Conservation (phyloP, 2,113 vertebrate genomes). For the Leucopsar rothschildi region DNA sequence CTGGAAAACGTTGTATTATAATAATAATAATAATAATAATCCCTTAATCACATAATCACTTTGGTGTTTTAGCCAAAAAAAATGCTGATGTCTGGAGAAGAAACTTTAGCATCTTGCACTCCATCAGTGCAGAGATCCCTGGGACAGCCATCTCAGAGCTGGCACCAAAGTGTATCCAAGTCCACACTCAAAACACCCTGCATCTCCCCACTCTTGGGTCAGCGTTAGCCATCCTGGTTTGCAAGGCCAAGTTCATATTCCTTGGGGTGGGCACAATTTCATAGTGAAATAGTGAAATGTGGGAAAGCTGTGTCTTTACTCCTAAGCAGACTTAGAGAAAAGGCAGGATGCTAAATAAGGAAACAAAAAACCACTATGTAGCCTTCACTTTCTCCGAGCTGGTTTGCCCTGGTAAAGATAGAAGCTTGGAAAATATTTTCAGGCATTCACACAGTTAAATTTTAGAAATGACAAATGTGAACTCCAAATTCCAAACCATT, state of each 20-base stretch:
- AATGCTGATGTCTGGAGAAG: neutral
- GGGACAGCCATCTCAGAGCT: neutral
- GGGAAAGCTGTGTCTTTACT: neutral
- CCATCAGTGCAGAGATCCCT: neutral
- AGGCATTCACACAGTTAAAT: neutral
- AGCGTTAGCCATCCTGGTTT: neutral
- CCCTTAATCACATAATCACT: neutral
- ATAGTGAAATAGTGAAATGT: neutral
- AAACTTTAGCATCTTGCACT: neutral
- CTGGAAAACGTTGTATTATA: neutral
- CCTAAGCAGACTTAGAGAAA: neutral
- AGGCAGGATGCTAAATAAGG: neutral
- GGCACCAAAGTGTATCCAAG: neutral
- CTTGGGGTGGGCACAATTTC: neutral
- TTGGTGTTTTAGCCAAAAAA: neutral
- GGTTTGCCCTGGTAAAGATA: neutral
- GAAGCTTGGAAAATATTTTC: neutral
- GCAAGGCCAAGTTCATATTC: neutral
- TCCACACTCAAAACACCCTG: neutral
- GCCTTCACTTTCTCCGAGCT: neutral
- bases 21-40: too few species aligned
- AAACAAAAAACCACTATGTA: neutral
- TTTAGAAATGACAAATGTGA: neutral
- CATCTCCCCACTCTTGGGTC: neutral
- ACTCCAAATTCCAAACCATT: neutral